Percentiles rank a stretch among this genome's conserved stretches.
Evolutionary conservation across 2,888 invertebrate species (phyloP).

Genomic region (Mesorhabditis spiculigera): DNA sequence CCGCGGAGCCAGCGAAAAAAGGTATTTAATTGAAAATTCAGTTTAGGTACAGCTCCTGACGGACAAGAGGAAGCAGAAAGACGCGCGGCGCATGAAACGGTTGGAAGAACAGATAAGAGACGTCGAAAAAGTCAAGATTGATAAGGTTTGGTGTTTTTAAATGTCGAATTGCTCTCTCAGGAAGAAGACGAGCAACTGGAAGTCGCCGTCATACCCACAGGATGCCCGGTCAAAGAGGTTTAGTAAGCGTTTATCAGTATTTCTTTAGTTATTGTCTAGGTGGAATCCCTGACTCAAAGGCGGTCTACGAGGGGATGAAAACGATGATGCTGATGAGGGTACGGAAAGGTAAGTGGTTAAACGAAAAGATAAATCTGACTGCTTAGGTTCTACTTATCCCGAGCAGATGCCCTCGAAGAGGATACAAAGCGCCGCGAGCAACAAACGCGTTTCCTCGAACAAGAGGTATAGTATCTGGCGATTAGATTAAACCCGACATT

Average conservation of each 20-base stretch:
- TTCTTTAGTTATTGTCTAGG: conserved; percentile 10
- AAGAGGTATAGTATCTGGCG: conserved; percentile 28
- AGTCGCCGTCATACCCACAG: neutral
- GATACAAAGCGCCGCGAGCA: conserved; percentile 34
- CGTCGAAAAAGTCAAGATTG: conserved; percentile 19
- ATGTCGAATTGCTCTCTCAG: neutral
- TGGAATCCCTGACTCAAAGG: conserved; percentile 89
- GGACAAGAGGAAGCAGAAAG: conserved; percentile 38
- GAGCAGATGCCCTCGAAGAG: conserved; percentile 31
- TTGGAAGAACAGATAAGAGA: conserved; percentile 24
- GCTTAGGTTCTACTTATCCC: conserved; percentile 48
- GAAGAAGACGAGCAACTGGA: neutral
- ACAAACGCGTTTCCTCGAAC: conserved; percentile 44
- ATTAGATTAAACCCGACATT: neutral
- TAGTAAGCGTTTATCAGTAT: conserved; percentile 8
- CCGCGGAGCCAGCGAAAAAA: no score
- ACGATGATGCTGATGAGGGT: conserved; percentile 36
- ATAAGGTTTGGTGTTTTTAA: no score
- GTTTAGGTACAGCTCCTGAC: conserved; percentile 13
- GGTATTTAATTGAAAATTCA: no score
- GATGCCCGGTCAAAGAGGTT: neutral
- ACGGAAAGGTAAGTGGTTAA: conserved; percentile 10
- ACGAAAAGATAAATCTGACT: neutral
- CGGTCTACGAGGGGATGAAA: conserved; percentile 79
- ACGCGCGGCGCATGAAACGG: conserved; percentile 31